Evolutionary conservation across 2,797 vertebrate genomes (phyloP).

Genomic region (Botia almorhae): DNA sequence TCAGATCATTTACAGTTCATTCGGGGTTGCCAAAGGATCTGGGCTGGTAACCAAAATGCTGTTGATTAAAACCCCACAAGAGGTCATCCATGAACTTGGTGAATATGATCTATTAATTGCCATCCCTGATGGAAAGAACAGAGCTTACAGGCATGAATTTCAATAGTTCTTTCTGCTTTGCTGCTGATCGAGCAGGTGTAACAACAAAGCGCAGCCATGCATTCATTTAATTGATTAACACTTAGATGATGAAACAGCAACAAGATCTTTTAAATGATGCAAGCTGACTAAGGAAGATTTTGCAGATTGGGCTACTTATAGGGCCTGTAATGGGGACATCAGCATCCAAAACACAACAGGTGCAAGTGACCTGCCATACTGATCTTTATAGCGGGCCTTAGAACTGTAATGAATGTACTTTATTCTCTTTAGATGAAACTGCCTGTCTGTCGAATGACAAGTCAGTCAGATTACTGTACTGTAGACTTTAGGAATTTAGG

Average conservation of each 20-base stretch:
- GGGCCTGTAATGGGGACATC: not conserved
- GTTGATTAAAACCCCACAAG: not conserved
- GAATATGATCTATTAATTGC: not conserved
- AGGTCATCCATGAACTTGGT: not conserved
- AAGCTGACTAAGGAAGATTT: not conserved
- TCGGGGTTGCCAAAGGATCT: not conserved
- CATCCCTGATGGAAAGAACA: not conserved
- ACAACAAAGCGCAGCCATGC: not conserved
- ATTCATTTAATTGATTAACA: constrained; percentile 4
- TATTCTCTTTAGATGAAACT: not conserved
- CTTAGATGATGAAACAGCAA: not conserved
- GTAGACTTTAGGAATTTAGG: not conserved
- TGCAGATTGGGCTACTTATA: not conserved
- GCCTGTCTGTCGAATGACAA: not conserved
- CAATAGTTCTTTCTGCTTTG: not conserved
- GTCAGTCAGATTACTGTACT: not conserved
- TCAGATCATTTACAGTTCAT: not conserved
- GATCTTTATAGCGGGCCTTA: not conserved
- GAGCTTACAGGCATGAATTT: not conserved
- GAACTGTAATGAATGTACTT: not conserved
- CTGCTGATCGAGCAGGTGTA: not conserved
- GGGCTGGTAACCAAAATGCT: not conserved
- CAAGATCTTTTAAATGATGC: not conserved
- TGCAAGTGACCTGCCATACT: not conserved
- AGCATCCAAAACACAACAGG: not conserved